A percentile compares a stretch with the other conserved stretches of the same genome.
These are phyloP conservation scores for Aplysina aerophoba DNA, from an alignment of 37 sponge, comb jelly and placozoan species.

Conservation along the genomic window DNA sequence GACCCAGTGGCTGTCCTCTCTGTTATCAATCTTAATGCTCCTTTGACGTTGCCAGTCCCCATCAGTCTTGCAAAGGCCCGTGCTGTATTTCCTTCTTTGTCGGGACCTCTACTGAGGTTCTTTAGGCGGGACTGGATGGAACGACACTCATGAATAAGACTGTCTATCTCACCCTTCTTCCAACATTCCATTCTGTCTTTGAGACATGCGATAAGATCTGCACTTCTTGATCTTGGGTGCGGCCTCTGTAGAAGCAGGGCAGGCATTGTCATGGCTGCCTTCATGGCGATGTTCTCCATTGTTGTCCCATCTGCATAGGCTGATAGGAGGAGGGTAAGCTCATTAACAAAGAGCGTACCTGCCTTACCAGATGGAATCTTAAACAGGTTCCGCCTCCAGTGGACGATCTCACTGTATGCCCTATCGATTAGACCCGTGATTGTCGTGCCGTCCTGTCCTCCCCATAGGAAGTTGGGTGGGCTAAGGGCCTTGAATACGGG, in stretches of 20 bases:
- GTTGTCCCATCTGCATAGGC: constrained; percentile 15
- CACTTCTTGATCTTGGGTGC: constrained; percentile 13
- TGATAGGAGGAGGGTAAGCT: background rate
- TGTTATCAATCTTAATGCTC: constrained; percentile 5
- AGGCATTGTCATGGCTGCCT: constrained; percentile 20
- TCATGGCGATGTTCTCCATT: constrained; percentile 26
- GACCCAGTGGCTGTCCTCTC: background rate
- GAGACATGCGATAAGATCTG: background rate
- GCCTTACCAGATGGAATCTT: constrained; percentile 15
- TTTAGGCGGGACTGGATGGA: background rate
- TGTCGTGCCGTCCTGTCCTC: too few species aligned
- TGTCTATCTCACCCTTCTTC: constrained; percentile 16
- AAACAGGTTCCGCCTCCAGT: constrained; percentile 17
- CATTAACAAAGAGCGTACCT: background rate
- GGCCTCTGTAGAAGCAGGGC: constrained; percentile 25
- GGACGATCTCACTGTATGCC: constrained; percentile 9
- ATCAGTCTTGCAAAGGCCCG: constrained; percentile 22
- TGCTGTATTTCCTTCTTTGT: background rate
- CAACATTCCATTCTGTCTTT: background rate
- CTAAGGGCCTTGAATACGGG: too few species aligned
- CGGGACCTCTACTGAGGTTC: background rate
- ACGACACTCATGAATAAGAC: constrained; percentile 4
- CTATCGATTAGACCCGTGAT: too few species aligned
- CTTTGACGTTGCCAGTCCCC: constrained; percentile 18
- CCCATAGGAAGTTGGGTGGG: too few species aligned